phyloP scores from a whole-genome alignment of 2,113 vertebrate species.

The Clupea harengus region DNA sequence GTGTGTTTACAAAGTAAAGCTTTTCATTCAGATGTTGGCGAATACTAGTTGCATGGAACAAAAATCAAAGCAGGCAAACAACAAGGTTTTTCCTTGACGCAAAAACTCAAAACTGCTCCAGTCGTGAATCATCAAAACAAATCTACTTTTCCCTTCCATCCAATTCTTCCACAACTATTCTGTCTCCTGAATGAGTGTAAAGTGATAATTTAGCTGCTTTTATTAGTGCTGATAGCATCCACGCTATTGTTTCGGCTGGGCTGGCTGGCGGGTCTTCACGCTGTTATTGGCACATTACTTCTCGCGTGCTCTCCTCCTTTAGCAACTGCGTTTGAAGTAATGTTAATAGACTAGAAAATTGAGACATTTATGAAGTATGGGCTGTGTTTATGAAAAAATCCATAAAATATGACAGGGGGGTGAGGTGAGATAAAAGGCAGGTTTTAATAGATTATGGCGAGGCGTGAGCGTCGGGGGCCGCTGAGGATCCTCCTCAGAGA shows the following conservation, averaged over 20 bases:
- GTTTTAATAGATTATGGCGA: conserved; percentile 97
- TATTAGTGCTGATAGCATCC: conserved; percentile 89
- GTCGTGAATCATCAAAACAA: conserved; percentile 28
- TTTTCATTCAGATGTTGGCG: background rate
- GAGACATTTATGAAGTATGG: conserved; percentile 99
- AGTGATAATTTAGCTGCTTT: conserved; percentile 85
- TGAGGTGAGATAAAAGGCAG: conserved; percentile 94
- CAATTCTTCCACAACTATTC: conserved; percentile 75
- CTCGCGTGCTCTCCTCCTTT: conserved; percentile 93
- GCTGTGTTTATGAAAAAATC: conserved; percentile 99
- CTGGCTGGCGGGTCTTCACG: conserved; percentile 82
- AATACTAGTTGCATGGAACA: background rate
- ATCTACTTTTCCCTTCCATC: conserved; percentile 82
- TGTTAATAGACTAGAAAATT: conserved; percentile 99
- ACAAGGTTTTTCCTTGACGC: background rate
- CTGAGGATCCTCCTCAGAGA: conserved; percentile 89
- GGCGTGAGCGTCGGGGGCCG: conserved; percentile 83
- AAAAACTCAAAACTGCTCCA: background rate
- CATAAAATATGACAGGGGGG: conserved; percentile 93
- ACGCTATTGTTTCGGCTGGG: conserved; percentile 83
- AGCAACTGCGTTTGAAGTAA: conserved; percentile 98
- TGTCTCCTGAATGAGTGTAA: conserved; percentile 44
- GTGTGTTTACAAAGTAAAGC: background rate
- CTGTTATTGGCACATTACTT: conserved; percentile 98
- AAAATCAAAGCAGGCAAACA: background rate